These are phyloP conservation scores for Tetrao urogallus DNA, from an alignment of 2,113 vertebrate genomes.

Conservation along the genomic window DNA sequence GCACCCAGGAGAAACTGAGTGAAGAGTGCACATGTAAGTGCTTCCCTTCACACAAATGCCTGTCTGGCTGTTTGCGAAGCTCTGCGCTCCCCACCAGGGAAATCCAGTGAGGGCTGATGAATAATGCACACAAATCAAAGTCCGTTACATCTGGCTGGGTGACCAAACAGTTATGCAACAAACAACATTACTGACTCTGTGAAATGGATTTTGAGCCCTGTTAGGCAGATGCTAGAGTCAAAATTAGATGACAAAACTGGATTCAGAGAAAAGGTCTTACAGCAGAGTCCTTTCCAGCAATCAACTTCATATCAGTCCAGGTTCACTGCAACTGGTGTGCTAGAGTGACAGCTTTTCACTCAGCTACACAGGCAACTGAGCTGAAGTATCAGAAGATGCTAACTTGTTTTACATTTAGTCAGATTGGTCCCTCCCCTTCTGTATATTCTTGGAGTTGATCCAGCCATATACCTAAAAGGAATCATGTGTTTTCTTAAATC, in stretches of 20 bases:
- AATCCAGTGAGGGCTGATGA: background rate
- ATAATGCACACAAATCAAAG: slow-evolving; percentile 1
- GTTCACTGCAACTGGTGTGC: background rate
- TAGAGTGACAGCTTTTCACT: background rate
- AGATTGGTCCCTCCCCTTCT: background rate
- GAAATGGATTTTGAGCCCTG: background rate
- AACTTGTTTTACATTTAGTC: background rate
- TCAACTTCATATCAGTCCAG: background rate
- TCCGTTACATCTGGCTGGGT: background rate
- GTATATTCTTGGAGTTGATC: background rate
- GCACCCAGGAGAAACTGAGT: background rate
- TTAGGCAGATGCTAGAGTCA: background rate
- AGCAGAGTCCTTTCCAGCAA: background rate
- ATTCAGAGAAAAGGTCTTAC: background rate
- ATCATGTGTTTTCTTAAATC: background rate
- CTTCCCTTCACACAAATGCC: background rate
- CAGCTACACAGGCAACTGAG: background rate
- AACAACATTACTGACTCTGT: background rate
- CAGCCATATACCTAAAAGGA: background rate
- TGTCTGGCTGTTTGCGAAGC: background rate
- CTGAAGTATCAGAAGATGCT: background rate
- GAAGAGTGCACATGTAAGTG: background rate
- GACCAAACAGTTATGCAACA: background rate
- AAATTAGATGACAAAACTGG: background rate
- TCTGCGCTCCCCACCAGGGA: background rate